Percentiles rank a stretch among this genome's conserved stretches.
These are phyloP conservation scores for Heterodera filipjevi DNA, from an alignment of 2,888 invertebrate genomes.

Conservation along the genomic window DNA sequence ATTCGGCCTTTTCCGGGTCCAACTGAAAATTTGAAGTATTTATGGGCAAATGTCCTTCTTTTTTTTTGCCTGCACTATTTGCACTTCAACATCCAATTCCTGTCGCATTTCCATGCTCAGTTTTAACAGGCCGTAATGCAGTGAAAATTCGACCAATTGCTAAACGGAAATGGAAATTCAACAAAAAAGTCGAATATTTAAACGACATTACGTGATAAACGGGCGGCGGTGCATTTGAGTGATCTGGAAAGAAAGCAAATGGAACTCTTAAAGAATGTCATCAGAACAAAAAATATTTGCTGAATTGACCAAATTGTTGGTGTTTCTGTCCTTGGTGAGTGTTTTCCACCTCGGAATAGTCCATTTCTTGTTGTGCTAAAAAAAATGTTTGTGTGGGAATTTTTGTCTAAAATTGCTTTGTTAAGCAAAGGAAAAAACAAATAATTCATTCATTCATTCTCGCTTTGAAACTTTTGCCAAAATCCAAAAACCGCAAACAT, in stretches of 20 bases:
- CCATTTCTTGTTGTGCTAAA: background rate
- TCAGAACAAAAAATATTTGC: background rate
- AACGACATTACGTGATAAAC: slow-evolving; percentile 14
- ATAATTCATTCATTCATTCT: too few relatives aligned
- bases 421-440: too few relatives aligned
- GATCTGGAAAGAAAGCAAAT: background rate
- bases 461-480: too few relatives aligned
- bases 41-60: slow-evolving; percentile 11
- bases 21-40: slow-evolving; percentile 47
- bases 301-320: slow-evolving; percentile 6
- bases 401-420: too few relatives aligned
- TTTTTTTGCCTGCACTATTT: slow-evolving; percentile 67
- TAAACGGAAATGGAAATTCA: slow-evolving; percentile 29
- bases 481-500: background rate
- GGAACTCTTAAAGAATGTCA: background rate
- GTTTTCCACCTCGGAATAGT: background rate
- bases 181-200: background rate
- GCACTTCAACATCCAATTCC: slow-evolving; percentile 83
- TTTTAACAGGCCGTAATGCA: slow-evolving; percentile 93
- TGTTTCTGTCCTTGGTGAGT: background rate
- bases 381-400: background rate
- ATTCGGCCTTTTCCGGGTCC: slow-evolving; percentile 84
- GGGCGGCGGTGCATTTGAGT: slow-evolving; percentile 2
- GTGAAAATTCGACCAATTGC: slow-evolving; percentile 87
- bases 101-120: slow-evolving; percentile 84